These are phyloP conservation scores for Meloidogyne hapla DNA, from an alignment of 1,140 invertebrate genomes.

Conservation along the genomic window DNA sequence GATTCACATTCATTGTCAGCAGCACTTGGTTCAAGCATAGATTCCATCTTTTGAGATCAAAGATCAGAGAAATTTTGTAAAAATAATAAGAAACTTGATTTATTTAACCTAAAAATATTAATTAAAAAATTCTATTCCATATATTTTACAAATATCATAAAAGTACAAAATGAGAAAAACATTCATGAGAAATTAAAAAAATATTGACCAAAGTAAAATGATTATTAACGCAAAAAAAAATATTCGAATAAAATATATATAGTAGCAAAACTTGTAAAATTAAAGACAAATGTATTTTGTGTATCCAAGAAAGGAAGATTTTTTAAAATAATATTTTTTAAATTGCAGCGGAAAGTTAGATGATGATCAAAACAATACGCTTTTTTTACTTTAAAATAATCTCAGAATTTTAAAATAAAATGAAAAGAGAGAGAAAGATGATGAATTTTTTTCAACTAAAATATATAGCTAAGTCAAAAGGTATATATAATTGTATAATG, in stretches of 20 bases:
- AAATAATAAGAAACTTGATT: no score
- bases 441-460: not conserved
- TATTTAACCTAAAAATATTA: no score
- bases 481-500: conserved; percentile 6
- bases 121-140: no score
- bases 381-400: not conserved
- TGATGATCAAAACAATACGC: not conserved
- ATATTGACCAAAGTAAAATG: no score
- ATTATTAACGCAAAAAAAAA: not conserved
- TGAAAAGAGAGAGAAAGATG: not conserved
- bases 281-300: not conserved
- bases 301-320: not conserved
- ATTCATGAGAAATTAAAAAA: no score
- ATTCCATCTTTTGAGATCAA: no score
- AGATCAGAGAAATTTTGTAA: no score
- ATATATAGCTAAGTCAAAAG: not conserved
- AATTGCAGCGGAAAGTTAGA: not conserved
- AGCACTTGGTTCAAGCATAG: no score
- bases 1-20: no score
- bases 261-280: not conserved
- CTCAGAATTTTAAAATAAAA: not conserved
- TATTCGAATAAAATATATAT: not conserved
- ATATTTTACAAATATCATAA: no score
- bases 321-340: not conserved
- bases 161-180: no score